Evolutionary conservation across 2,888 invertebrate species (phyloP), one percentile per base, ranked within the genome.

Genomic region (Alsophila aescularia): DNA sequence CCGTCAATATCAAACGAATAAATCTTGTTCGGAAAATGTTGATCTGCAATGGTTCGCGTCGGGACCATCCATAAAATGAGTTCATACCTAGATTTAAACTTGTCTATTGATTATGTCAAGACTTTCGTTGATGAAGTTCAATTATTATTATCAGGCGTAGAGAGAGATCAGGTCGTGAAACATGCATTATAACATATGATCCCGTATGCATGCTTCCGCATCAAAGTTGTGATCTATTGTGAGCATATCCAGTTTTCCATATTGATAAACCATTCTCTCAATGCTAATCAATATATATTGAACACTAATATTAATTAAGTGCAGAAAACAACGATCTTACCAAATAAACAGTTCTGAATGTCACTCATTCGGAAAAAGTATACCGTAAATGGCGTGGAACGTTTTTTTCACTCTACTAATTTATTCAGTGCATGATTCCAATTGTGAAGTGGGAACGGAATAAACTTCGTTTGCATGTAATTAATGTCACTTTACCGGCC

Each of bases 401-500:
- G 31, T 45, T 50, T 41, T 45, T 50, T 16, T 24, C 50, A 31
- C 35, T 42, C 54, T 60, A 52, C 63, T 78, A 83, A 85, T 81
- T 79, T 83, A 85, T 84, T 83, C 85, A 75, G 76, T 77, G 81
- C 83, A 82, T 84, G 82, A 73, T 75, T 77, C 75, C 81, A 83
- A 84, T 85, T 81, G 69, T 77, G 71, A 77, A 78, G 77, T 75
- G 79, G 79, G 72, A 75, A 75, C 72, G 77, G 72, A 79, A 83
- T 83, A 81, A 82, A 87, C 80, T 85, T 83, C 79, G 81, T 84
- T 83, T 80, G 80, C 81, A 77, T 83, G 75, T 79, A 81, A 86
- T 84, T 83, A 86, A 83, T 77, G 74, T 73, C 79, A 80, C 75
- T 81, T 77, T 60, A 62, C 63, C 64, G 62, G 64, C 52, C 66